Percentiles rank a stretch among this genome's conserved stretches.
phyloP scores from a whole-genome alignment of 2,888 invertebrate genomes.

The Melitaea athalia region DNA sequence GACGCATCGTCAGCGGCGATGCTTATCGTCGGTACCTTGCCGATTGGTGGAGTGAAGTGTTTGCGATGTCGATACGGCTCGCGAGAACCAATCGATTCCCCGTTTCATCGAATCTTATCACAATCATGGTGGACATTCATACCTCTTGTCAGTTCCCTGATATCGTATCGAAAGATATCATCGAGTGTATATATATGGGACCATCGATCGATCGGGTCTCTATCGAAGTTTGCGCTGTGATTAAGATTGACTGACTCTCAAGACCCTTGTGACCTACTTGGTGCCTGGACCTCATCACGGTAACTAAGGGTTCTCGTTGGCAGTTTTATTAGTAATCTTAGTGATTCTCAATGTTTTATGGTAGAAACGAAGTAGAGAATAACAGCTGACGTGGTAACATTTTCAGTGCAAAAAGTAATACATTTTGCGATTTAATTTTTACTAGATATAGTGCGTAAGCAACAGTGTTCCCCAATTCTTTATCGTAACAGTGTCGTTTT shows the following conservation, averaged over 20 bases:
- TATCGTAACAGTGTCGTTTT: slow-evolving; percentile 32
- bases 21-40: slow-evolving; percentile 67
- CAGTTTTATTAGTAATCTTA: slow-evolving; percentile 16
- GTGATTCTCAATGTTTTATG: slow-evolving; percentile 16
- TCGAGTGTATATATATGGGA: slow-evolving; percentile 81
- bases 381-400: slow-evolving; percentile 25
- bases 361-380: neutral
- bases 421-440: neutral
- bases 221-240: slow-evolving; percentile 75
- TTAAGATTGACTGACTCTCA: slow-evolving; percentile 60
- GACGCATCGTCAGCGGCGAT: slow-evolving; percentile 38
- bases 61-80: slow-evolving; percentile 70
- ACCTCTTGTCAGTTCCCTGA: slow-evolving; percentile 74
- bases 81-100: slow-evolving; percentile 77
- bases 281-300: slow-evolving; percentile 35
- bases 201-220: slow-evolving; percentile 81
- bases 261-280: slow-evolving; percentile 28
- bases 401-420: slow-evolving; percentile 24
- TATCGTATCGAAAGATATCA: slow-evolving; percentile 79
- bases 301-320: slow-evolving; percentile 36
- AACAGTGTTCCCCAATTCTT: slow-evolving; percentile 9
- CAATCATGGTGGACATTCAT: slow-evolving; percentile 76
- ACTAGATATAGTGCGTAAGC: slow-evolving; percentile 15
- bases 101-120: slow-evolving; percentile 74
- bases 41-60: slow-evolving; percentile 78